These are phyloP conservation scores for Haliclona indistincta DNA, from an alignment of 37 sponge, comb jelly and placozoan genomes.

Conservation along the genomic window DNA sequence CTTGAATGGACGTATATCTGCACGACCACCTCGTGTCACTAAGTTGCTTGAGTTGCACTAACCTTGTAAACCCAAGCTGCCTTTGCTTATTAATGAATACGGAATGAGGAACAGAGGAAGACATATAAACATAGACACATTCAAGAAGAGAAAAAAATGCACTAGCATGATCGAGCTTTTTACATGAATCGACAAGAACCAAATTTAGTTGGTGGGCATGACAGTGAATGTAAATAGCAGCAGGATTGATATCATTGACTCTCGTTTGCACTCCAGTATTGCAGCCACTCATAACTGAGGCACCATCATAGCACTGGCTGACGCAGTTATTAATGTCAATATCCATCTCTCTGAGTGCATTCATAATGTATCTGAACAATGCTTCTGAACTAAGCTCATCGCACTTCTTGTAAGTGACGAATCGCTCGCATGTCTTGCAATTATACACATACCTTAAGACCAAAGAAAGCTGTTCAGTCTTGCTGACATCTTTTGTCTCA, in stretches of 20 bases:
- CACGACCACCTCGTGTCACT: conserved; percentile 29
- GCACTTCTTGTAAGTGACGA: not conserved
- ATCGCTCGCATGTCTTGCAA: conserved; percentile 1
- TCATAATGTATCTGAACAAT: conserved; percentile 3
- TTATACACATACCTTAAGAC: conserved; percentile 6
- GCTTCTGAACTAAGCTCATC: conserved; percentile 3
- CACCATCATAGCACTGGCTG: conserved; percentile 18
- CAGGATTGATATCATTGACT: no score
- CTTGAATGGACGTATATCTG: conserved; percentile 1
- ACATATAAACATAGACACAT: not conserved
- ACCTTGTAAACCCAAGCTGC: not conserved
- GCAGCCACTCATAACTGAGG: conserved; percentile 14
- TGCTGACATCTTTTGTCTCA: no score
- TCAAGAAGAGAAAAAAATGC: conserved; percentile 3
- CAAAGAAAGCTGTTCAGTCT: conserved; percentile 5
- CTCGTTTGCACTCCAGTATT: no score
- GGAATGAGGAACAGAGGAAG: not conserved
- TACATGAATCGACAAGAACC: conserved; percentile 7
- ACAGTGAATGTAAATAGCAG: no score
- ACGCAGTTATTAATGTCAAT: not conserved
- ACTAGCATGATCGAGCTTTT: not conserved
- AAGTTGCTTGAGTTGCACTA: no score
- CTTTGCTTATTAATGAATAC: conserved; percentile 5
- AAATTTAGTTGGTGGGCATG: no score
- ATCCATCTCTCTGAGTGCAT: not conserved